phyloP scores from a whole-genome alignment of 2,797 vertebrate genomes.

The Tolypeutes matacus region DNA sequence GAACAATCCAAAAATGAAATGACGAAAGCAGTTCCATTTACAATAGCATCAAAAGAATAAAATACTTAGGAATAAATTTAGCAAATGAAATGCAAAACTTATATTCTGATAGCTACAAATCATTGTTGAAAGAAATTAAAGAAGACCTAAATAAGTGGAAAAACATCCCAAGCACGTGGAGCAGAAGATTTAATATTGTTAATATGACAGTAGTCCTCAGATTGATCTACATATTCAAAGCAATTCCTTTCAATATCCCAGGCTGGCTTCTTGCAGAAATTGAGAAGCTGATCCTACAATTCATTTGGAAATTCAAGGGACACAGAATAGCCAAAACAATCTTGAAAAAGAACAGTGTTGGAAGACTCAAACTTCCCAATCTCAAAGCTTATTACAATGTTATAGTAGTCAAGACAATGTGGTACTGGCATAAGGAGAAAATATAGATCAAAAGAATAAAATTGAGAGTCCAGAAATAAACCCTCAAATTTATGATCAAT shows the following conservation, averaged over 20 bases:
- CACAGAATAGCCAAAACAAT: neutral
- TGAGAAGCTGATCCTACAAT: neutral
- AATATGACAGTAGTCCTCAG: neutral
- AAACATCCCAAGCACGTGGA: neutral
- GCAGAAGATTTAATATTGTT: neutral
- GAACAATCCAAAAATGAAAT: constrained; percentile 26
- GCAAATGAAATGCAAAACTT: neutral
- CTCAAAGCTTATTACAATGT: constrained; percentile 19
- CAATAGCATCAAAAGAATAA: constrained; percentile 20
- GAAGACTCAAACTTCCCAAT: neutral
- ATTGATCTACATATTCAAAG: neutral
- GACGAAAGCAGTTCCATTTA: neutral
- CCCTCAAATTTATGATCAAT: neutral
- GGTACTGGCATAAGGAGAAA: neutral
- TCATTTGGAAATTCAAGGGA: constrained; percentile 11
- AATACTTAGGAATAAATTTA: constrained; percentile 8
- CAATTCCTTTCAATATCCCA: neutral
- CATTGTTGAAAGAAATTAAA: constrained; percentile 19
- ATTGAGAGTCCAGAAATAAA: neutral
- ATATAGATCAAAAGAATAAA: neutral
- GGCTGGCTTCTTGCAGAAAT: neutral
- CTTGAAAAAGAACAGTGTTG: neutral
- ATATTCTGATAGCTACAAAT: neutral
- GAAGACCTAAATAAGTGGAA: constrained; percentile 13
- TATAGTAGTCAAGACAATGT: neutral